Evolutionary conservation across 2,888 invertebrate genomes (phyloP).

Genomic region (Clusia tigrina): DNA sequence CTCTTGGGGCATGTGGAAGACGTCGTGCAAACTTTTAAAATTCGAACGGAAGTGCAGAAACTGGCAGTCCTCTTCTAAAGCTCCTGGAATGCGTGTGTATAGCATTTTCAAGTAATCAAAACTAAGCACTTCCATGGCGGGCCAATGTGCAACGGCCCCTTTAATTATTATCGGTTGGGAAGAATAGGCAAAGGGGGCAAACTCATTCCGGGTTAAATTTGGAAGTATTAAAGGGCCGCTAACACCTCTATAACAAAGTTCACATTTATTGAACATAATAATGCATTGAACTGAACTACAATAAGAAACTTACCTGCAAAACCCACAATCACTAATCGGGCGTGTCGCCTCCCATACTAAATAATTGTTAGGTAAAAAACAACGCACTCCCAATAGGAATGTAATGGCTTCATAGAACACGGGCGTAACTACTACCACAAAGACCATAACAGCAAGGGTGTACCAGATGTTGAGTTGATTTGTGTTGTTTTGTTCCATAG

Average conservation of each 20-base stretch:
- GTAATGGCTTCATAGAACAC: slow-evolving; percentile 59
- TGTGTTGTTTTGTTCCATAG: slow-evolving; percentile 45
- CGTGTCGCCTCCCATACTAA: slow-evolving; percentile 87
- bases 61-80: slow-evolving; percentile 83
- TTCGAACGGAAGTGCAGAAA: slow-evolving; percentile 87
- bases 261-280: too few species aligned
- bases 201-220: slow-evolving; percentile 75
- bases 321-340: slow-evolving; percentile 81
- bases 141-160: slow-evolving; percentile 79
- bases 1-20: slow-evolving; percentile 76
- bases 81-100: slow-evolving; percentile 74
- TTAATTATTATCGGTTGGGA: slow-evolving; percentile 83
- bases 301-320: slow-evolving; percentile 70
- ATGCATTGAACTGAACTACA: too few species aligned
- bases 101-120: slow-evolving; percentile 74
- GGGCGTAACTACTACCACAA: slow-evolving; percentile 60
- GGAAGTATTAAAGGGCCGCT: slow-evolving; percentile 72
- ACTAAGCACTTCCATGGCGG: slow-evolving; percentile 73
- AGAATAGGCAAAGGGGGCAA: slow-evolving; percentile 78
- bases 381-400: slow-evolving; percentile 71
- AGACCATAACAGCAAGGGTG: slow-evolving; percentile 55
- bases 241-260: slow-evolving; percentile 66
- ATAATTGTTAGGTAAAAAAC: slow-evolving; percentile 84
- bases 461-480: slow-evolving; percentile 57
- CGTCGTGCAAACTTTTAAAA: slow-evolving; percentile 77